phyloP scores from a whole-genome alignment of 2,888 invertebrate species.

The Habrosyne pyritoides region DNA sequence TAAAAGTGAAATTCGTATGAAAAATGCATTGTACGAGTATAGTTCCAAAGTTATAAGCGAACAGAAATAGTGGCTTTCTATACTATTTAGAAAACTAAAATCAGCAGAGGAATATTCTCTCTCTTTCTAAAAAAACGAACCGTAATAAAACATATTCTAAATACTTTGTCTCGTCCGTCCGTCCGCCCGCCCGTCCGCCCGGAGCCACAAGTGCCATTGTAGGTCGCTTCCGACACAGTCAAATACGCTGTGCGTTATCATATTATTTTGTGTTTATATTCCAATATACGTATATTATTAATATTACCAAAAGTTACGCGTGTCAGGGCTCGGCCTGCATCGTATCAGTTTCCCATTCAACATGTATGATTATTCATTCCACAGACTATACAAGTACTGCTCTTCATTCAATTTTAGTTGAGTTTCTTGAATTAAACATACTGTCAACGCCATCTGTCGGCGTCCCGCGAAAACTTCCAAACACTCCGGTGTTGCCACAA shows the following conservation, averaged over 20 bases:
- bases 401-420: no score
- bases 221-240: slow-evolving; percentile 21
- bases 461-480: background rate
- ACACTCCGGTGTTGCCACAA: slow-evolving; percentile 1
- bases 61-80: no score
- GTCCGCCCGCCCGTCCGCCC: slow-evolving; percentile 1
- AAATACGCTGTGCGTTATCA: slow-evolving; percentile 12
- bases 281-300: background rate
- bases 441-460: slow-evolving; percentile 2
- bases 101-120: no score
- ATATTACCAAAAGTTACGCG: background rate
- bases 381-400: no score
- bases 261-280: background rate
- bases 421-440: background rate
- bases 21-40: no score
- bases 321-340: background rate
- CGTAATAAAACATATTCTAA: no score
- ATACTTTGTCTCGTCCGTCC: background rate
- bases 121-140: no score
- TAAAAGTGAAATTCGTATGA: no score
- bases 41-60: no score
- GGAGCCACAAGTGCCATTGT: slow-evolving; percentile 29
- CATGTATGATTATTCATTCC: no score
- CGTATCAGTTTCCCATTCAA: no score
- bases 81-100: no score